phyloP scores from a whole-genome alignment of 2,888 invertebrate species.

The Plagodis pulveraria region DNA sequence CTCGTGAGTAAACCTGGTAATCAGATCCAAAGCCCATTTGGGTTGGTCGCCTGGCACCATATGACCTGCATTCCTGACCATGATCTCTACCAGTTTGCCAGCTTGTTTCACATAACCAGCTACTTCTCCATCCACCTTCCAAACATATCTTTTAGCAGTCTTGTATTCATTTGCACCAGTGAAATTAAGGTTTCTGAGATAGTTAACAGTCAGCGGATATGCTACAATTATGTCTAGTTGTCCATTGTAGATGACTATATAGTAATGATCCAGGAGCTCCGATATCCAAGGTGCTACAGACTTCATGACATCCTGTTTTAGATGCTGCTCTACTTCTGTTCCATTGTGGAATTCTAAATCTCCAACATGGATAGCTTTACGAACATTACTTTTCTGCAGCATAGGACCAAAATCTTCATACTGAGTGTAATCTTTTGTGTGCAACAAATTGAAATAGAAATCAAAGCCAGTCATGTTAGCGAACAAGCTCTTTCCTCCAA shows the following conservation, averaged over 20 bases:
- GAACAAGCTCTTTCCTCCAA: constrained; percentile 85
- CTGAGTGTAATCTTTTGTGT: constrained; percentile 83
- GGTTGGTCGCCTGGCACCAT: constrained; percentile 93
- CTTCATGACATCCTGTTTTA: constrained; percentile 92
- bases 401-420: constrained; percentile 85
- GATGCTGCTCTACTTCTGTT: constrained; percentile 87
- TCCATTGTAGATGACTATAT: constrained; percentile 94
- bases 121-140: constrained; percentile 88
- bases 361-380: constrained; percentile 94
- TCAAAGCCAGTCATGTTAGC: constrained; percentile 90
- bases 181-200: constrained; percentile 89
- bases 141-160: constrained; percentile 87
- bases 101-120: constrained; percentile 91
- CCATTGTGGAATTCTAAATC: constrained; percentile 88
- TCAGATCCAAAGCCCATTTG: constrained; percentile 90
- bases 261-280: constrained; percentile 87
- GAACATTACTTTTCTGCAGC: constrained; percentile 86
- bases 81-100: constrained; percentile 89
- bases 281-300: constrained; percentile 90
- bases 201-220: constrained; percentile 93
- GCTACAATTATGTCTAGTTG: constrained; percentile 96
- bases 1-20: constrained; percentile 87
- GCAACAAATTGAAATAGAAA: constrained; percentile 90
- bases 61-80: constrained; percentile 92
- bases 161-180: constrained; percentile 87